Evolutionary conservation across 2,888 invertebrate species (phyloP).

Genomic region (Phortica magna): DNA sequence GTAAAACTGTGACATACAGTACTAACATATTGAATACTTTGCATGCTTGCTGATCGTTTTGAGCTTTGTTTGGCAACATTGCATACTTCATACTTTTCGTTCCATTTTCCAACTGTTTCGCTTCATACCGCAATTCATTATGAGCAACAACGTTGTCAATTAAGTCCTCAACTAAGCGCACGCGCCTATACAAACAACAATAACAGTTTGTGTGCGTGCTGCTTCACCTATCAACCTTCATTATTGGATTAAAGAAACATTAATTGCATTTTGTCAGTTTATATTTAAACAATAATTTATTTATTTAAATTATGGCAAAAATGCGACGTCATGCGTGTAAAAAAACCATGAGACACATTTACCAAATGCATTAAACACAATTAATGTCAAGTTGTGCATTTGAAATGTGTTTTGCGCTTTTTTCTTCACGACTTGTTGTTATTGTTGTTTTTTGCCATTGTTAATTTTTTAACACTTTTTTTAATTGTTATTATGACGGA

Average conservation of each 20-base stretch:
- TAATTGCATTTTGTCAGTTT: conserved; percentile 59
- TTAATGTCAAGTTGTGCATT: conserved; percentile 33
- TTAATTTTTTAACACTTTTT: not conserved
- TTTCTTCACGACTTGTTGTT: not conserved
- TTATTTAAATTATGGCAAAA: conserved; percentile 36
- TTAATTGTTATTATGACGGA: not conserved
- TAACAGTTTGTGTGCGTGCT: not conserved
- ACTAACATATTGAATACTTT: no score
- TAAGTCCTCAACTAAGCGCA: no score
- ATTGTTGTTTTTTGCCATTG: not conserved
- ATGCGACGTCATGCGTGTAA: not conserved
- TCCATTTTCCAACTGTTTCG: no score
- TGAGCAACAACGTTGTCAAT: no score
- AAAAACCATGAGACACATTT: conserved; percentile 28
- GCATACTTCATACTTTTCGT: no score
- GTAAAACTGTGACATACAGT: no score
- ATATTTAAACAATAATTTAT: conserved; percentile 65
- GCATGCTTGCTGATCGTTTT: no score
- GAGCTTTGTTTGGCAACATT: no score
- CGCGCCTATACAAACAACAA: not conserved
- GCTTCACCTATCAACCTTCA: not conserved
- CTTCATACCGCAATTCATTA: no score
- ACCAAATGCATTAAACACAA: conserved; percentile 33
- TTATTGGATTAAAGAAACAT: conserved; percentile 38
- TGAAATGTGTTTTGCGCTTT: not conserved